Conservation (phyloP, 2,797 vertebrate genomes). For the Buphagus erythrorhynchus region DNA sequence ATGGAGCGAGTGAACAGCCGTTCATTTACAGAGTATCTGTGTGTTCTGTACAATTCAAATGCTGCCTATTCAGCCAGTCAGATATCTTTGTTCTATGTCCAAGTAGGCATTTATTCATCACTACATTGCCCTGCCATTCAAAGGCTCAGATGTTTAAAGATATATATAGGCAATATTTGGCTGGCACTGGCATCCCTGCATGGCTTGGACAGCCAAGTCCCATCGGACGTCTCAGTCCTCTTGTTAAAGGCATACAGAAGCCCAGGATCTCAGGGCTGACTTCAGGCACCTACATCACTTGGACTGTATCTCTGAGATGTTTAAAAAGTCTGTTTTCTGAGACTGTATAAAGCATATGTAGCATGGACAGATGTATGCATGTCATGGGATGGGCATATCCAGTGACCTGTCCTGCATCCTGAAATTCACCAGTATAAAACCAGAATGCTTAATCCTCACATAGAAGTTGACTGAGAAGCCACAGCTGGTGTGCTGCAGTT, state of each 20-base stretch:
- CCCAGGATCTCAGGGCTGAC: background rate
- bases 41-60: slow-evolving; percentile 57
- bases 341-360: background rate
- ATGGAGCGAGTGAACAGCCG: slow-evolving; percentile 33
- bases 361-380: background rate
- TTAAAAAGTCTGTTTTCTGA: background rate
- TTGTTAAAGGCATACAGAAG: background rate
- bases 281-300: background rate
- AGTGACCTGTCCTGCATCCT: background rate
- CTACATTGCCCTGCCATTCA: slow-evolving; percentile 14
- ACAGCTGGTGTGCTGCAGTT: background rate
- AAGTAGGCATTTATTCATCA: slow-evolving; percentile 62
- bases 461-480: background rate
- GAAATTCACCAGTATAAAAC: background rate
- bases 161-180: slow-evolving; percentile 42
- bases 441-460: background rate
- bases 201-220: background rate
- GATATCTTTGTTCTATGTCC: slow-evolving; percentile 63
- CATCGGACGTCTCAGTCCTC: background rate
- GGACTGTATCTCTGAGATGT: background rate
- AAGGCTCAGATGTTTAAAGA: slow-evolving; percentile 65
- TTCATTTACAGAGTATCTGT: slow-evolving; percentile 56
- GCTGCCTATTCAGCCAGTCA: slow-evolving; percentile 59
- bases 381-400: background rate
- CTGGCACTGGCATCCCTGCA: background rate